Evolutionary conservation across 2,113 vertebrate species (phyloP).

Genomic region (Lagopus muta): DNA sequence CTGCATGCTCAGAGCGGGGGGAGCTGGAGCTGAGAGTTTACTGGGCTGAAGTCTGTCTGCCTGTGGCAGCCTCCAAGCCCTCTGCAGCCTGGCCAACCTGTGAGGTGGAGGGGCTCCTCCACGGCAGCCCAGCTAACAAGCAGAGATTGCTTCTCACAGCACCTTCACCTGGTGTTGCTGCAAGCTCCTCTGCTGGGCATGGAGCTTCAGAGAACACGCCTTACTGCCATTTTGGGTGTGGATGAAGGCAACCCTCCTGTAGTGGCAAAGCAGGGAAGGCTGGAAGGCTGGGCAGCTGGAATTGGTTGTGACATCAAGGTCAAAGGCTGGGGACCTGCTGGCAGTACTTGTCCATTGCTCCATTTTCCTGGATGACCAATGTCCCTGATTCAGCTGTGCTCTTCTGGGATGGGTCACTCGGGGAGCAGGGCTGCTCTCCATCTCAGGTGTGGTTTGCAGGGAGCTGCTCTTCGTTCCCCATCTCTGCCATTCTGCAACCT

Average conservation of each 20-base stretch:
- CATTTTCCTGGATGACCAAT: accelerated
- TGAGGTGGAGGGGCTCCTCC: neutral
- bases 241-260: neutral
- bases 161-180: accelerated
- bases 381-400: neutral
- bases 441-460: neutral
- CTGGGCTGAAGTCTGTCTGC: neutral
- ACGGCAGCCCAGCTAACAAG: neutral
- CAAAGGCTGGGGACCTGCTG: neutral
- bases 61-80: neutral
- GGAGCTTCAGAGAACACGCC: neutral
- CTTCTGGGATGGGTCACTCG: neutral
- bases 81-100: neutral
- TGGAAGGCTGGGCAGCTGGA: neutral
- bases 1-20: neutral
- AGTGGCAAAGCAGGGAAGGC: neutral
- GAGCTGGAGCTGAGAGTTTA: neutral
- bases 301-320: neutral
- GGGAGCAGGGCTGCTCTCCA: neutral
- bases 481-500: neutral
- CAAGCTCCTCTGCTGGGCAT: neutral
- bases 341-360: neutral
- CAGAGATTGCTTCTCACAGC: neutral
- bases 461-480: neutral
- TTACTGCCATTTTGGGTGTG: neutral